Percentiles rank a stretch among this genome's conserved stretches.
Conservation (phyloP, 23 tunicate genomes). For the Ascidia mentula region DNA sequence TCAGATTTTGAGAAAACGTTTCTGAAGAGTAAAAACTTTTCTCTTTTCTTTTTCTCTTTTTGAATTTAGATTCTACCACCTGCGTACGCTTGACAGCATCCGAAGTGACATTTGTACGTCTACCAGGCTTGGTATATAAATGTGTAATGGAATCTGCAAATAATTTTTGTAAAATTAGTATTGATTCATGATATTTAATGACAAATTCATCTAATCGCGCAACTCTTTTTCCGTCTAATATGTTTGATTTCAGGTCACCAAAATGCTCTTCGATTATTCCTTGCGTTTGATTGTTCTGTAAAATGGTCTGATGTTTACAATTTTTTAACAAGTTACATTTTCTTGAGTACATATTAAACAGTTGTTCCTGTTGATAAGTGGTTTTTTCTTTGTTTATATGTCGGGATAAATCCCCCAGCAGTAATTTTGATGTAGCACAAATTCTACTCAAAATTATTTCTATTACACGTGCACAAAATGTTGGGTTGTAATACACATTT, state of each 20-base stretch:
- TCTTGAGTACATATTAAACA: not conserved
- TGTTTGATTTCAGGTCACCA: not conserved
- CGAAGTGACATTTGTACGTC: no score
- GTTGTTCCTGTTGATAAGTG: not conserved
- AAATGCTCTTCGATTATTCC: not conserved
- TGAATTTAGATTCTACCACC: no score
- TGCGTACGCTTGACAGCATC: no score
- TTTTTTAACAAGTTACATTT: not conserved
- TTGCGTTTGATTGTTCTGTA: not conserved
- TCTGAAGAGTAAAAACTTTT: no score
- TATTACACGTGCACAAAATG: not conserved
- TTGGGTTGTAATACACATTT: not conserved
- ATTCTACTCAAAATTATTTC: constrained; percentile 1
- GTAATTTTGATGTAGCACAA: not conserved
- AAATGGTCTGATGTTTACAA: not conserved
- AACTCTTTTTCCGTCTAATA: not conserved
- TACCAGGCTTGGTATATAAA: not conserved
- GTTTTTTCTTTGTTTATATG: not conserved
- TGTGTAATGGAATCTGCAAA: not conserved
- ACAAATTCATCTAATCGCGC: not conserved
- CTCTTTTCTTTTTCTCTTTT: no score
- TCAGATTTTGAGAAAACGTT: no score
- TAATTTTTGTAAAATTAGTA: not conserved
- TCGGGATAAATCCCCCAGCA: not conserved
- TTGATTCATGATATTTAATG: not conserved